Evolutionary conservation across 2,888 invertebrate genomes (phyloP), one percentile per base, ranked within the genome.

Genomic region (Pandemis heparana): DNA sequence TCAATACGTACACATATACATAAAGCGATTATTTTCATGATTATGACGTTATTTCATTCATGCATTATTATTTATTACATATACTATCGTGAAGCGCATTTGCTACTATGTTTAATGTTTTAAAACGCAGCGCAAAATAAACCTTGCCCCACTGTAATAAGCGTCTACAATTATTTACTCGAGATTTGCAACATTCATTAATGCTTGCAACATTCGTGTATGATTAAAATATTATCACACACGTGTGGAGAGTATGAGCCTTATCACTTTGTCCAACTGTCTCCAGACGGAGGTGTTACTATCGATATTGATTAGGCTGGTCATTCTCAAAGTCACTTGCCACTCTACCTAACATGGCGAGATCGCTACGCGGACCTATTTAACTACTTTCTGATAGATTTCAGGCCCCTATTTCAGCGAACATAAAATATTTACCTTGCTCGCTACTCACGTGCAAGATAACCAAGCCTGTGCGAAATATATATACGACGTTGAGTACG

Each of bases 201-300:
- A 9, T 41, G 41, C 41, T 41, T 10, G 8, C 41, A 46, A 12
- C 14, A n/a, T n/a, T n/a, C n/a, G n/a, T 46, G 5, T 46, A 14
- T 46, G 10, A 46, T 46, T 41, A 41, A 41, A 32, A 1, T 46
- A 7, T 53, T 16, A 53, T 53, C 51, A 53, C 6, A 53, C 51
- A 53, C 51, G 16, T 53, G 51, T 3, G n/a, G 51, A 53, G 51
- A 53, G 51, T 53, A 18, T 53, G 51, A 53, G 51, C 48, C 48
- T 16, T 16, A 53, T 53, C 16, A 53, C 16, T 53, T 32, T 16
- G 7, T 16, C 16, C 9, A 4, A 53, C 18, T 53, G 51, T n/a
- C 51, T 18, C 51, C 51, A 53, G 16, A 53, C 51, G 51, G 18
- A 53, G 46, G 46, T 46, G 46, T 12, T 53, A 53, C 18, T 53